Evolutionary conservation across 2,797 vertebrate genomes (phyloP), one percentile per base, ranked within the genome.

Genomic region (Austrolebias charrua): DNA sequence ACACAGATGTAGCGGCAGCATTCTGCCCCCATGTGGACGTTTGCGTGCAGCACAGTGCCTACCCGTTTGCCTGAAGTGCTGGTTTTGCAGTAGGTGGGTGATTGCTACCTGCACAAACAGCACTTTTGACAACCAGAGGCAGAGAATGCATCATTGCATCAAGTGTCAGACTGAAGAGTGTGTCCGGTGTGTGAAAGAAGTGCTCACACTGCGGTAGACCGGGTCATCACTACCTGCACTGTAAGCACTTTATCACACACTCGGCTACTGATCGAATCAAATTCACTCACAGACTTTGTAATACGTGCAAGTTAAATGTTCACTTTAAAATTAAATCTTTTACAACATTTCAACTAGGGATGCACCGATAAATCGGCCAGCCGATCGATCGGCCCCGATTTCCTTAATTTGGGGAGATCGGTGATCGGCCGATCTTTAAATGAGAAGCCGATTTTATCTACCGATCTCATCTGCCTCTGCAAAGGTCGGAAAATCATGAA

Each of bases 41-140:
- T 10, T 9, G 10, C 0, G 15, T 49, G 86, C 56, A 72, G 85
- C 51, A 74, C 79, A 78, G 49, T 18, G 84, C 91, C 80, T 38
- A 59, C 78, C 80, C 5, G 85, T 92, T 90, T 90, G 91, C 93
- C 89, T 76, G 84, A 96, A 96, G 95, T 95, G 94, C 95, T 93
- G 90, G 84, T 90, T 94, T 90, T 94, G 93, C 95, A 96, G 95
- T 95, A 96, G 95, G 77, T 63, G 40, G 69, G 65, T 86, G 75
- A 87, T 79, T 81, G 79, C 95, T 96, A 96, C 95, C 95, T 96
- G 95, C 95, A 95, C 95, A 95, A 96, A 96, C 95, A 95, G 95
- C 95, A 96, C 95, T 96, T 96, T 96, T 95, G 90, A 92, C 92
- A 92, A 87, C 66, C 86, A 82, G 77, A 63, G 63, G 83, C 90